A percentile compares a stretch with the other conserved stretches of the same genome.
phyloP scores from a whole-genome alignment of 2,888 invertebrate species.

The Drosophila imparisetae region DNA sequence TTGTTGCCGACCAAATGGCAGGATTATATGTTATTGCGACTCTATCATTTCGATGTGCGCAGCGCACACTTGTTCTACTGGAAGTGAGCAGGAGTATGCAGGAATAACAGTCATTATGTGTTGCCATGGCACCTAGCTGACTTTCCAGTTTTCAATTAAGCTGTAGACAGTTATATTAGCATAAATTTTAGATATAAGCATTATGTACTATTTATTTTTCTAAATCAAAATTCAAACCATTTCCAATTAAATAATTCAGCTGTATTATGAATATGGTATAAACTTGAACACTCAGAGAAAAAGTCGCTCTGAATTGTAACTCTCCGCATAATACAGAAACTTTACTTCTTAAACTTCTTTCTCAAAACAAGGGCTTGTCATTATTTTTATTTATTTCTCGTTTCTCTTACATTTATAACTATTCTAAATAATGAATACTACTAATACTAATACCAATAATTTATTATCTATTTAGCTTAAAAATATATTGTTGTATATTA shows the following conservation, averaged over 20 bases:
- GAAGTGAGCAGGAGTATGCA: slow-evolving; percentile 64
- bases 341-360: not conserved
- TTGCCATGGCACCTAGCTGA: slow-evolving; percentile 13
- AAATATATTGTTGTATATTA: not conserved
- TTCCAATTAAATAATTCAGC: not conserved
- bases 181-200: slow-evolving; percentile 25
- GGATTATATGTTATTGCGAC: slow-evolving; percentile 81
- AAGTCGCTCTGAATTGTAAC: not conserved
- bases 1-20: slow-evolving; percentile 83
- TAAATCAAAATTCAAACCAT: slow-evolving; percentile 5
- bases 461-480: not conserved
- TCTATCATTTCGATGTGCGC: slow-evolving; percentile 82
- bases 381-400: not conserved
- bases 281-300: not conserved
- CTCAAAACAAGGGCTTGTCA: not conserved
- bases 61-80: slow-evolving; percentile 83
- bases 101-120: not conserved
- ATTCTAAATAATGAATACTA: not conserved
- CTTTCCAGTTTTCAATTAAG: slow-evolving; percentile 29
- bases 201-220: slow-evolving; percentile 42
- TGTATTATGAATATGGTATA: not conserved
- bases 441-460: not conserved
- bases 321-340: not conserved
- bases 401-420: not conserved
- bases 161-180: slow-evolving; percentile 29